Percentiles rank a stretch among this genome's conserved stretches.
These are phyloP conservation scores for Drosophila rubida DNA, from an alignment of 2,888 invertebrate genomes.

Conservation along the genomic window DNA sequence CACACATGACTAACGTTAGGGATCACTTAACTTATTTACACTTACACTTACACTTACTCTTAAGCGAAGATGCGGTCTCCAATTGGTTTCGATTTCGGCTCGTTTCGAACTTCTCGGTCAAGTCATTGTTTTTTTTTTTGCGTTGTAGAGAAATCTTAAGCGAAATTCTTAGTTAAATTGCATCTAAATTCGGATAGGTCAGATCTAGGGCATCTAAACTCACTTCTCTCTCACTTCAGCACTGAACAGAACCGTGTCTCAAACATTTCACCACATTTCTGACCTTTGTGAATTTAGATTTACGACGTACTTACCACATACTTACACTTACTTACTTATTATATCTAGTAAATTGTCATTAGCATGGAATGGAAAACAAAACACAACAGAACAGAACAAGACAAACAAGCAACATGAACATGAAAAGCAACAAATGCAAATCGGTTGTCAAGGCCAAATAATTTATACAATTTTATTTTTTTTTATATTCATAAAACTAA, in stretches of 20 bases:
- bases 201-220: conserved; percentile 19
- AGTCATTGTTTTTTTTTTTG: conserved; percentile 22
- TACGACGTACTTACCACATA: conserved; percentile 48
- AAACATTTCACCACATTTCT: conserved; percentile 26
- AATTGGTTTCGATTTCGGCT: conserved; percentile 1
- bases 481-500: conserved; percentile 53
- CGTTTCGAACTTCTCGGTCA: conserved; percentile 1
- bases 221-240: background rate
- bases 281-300: conserved; percentile 52
- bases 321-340: background rate
- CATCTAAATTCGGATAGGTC: conserved; percentile 52
- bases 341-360: conserved; percentile 64
- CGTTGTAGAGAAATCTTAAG: conserved; percentile 26
- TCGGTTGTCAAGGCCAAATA: conserved; percentile 67
- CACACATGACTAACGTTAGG: conserved; percentile 62
- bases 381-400: conserved; percentile 9
- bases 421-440: conserved; percentile 48
- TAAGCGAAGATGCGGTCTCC: too few species aligned
- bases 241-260: conserved; percentile 1
- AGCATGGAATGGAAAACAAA: conserved; percentile 47
- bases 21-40: conserved; percentile 45
- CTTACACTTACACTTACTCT: conserved; percentile 26
- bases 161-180: conserved; percentile 48
- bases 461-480: conserved; percentile 57
- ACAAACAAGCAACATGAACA: conserved; percentile 2